phyloP scores from a whole-genome alignment of 2,888 invertebrate genomes.

The Macrosoma leucophasiata region DNA sequence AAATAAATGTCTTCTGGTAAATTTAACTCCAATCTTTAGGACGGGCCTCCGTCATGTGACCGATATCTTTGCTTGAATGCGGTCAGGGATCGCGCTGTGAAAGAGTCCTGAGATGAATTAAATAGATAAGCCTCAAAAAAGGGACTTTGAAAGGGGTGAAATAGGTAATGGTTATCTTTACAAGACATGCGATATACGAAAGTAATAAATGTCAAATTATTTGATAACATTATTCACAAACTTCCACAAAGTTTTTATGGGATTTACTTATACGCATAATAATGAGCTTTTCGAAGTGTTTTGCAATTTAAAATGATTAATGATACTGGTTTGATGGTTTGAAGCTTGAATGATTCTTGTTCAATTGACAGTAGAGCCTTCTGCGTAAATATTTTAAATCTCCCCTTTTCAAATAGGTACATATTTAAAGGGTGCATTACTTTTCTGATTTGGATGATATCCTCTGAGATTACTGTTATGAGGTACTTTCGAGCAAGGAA shows the following conservation, averaged over 20 bases:
- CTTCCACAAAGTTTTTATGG: no score
- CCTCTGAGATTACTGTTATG: slow-evolving; percentile 43
- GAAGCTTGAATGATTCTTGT: slow-evolving; percentile 52
- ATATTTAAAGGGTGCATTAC: slow-evolving; percentile 36
- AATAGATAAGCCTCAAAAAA: slow-evolving; percentile 66
- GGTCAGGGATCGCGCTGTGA: slow-evolving; percentile 61
- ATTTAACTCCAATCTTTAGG: slow-evolving; percentile 68
- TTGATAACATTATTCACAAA: no score
- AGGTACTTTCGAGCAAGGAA: no score
- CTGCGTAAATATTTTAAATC: slow-evolving; percentile 47
- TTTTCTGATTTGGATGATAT: slow-evolving; percentile 42
- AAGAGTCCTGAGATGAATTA: slow-evolving; percentile 72
- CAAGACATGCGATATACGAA: slow-evolving; percentile 13
- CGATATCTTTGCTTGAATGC: slow-evolving; percentile 65
- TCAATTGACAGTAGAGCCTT: slow-evolving; percentile 57
- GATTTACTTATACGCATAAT: no score
- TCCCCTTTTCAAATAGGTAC: slow-evolving; percentile 48
- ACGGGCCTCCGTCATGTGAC: slow-evolving; percentile 62
- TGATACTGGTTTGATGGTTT: slow-evolving; percentile 51
- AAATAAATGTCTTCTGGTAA: slow-evolving; percentile 74
- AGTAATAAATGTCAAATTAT: no score
- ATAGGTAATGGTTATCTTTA: slow-evolving; percentile 34
- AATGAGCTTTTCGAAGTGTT: no score
- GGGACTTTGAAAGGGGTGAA: slow-evolving; percentile 52
- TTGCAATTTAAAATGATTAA: slow-evolving; percentile 66